Base-by-base conservation (phyloP, 2,113 vertebrate genomes). In the Bathybates hornii region DNA sequence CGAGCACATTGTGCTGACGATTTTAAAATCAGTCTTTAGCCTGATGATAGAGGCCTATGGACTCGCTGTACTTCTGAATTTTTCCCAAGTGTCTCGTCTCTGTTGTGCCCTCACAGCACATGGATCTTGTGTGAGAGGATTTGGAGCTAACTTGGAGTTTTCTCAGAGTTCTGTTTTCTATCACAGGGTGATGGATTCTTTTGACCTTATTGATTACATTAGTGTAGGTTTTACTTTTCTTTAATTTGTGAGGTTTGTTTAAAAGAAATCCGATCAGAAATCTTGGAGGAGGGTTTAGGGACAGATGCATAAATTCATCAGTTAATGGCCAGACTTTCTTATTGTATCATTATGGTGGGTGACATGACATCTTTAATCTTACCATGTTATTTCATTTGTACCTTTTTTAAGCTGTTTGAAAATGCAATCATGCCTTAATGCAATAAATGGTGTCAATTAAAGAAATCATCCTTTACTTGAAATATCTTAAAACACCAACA, bases 371-470 rank as follows among this genome's bases (percentile, higher is more conserved):
- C 86, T 94, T 93, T 83, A 89, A 93, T 94, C 84, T 89, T 82
- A 86, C 76, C 76, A 81, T 91, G 80, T 93, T 90, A 50, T 93
- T 94, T 93, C 56, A 92, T 95, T 94, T 95, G 87, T 96, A 94
- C 93, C 91, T 96, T 95, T 94, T 95, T 94, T 91, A 93, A 92
- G 86, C 82, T 93, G 91, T 95, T 92, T 81, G 87, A 92, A 90
- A 94, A 95, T 94, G 92, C 94, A 95, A 95, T 94, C 94, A 94
- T 94, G 91, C 93, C 92, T 94, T 83, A 90, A 95, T 96, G 95
- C 95, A 96, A 96, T 96, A 95, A 95, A 95, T 90, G 91, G 92
- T 94, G 92, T 94, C 93, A 93, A 92, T 94, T 92, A 92, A 93
- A 92, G 52, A 87, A 76, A 76, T 80, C 45, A 38, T 84, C 24